A percentile compares a stretch with the other conserved stretches of the same genome.
These are phyloP conservation scores for Agapostemon virescens DNA, from an alignment of 2,888 invertebrate genomes.

Conservation along the genomic window DNA sequence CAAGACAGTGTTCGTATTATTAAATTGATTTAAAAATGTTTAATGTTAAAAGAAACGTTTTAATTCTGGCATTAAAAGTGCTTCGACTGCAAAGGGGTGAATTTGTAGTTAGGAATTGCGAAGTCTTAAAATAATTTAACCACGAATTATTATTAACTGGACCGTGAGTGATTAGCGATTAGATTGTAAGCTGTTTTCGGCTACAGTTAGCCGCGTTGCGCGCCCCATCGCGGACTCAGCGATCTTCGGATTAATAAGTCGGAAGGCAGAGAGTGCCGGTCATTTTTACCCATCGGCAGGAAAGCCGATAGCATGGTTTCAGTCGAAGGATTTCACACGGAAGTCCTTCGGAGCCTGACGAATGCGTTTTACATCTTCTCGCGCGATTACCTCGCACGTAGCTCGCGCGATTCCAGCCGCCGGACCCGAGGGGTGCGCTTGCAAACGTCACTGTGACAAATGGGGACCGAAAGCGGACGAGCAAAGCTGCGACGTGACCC, in stretches of 20 bases:
- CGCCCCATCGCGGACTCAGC: too few relatives aligned
- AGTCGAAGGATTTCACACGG: constrained; percentile 60
- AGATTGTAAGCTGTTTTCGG: too few relatives aligned
- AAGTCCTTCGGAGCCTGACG: constrained; percentile 66
- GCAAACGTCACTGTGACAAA: constrained; percentile 70
- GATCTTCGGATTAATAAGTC: constrained; percentile 37
- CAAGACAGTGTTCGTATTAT: too few relatives aligned
- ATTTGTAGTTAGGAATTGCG: too few relatives aligned
- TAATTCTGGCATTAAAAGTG: too few relatives aligned
- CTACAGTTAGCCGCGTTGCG: too few relatives aligned
- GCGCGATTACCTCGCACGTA: constrained; percentile 62
- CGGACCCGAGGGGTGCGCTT: constrained; percentile 57
- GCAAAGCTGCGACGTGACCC: constrained; percentile 65
- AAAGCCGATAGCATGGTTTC: constrained; percentile 40
- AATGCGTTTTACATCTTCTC: constrained; percentile 71
- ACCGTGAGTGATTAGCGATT: too few relatives aligned
- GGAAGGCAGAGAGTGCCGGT: not conserved
- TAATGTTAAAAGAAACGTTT: too few relatives aligned
- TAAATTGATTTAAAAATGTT: too few relatives aligned
- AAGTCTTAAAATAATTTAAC: too few relatives aligned
- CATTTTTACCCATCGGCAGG: constrained; percentile 35
- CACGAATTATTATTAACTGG: too few relatives aligned
- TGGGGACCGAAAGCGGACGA: constrained; percentile 66
- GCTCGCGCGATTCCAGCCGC: constrained; percentile 38
- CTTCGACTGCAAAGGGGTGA: too few relatives aligned